Evolutionary conservation across 2,113 vertebrate species (phyloP), one percentile per base, ranked within the genome.

Genomic region (Baryphthengus martii): DNA sequence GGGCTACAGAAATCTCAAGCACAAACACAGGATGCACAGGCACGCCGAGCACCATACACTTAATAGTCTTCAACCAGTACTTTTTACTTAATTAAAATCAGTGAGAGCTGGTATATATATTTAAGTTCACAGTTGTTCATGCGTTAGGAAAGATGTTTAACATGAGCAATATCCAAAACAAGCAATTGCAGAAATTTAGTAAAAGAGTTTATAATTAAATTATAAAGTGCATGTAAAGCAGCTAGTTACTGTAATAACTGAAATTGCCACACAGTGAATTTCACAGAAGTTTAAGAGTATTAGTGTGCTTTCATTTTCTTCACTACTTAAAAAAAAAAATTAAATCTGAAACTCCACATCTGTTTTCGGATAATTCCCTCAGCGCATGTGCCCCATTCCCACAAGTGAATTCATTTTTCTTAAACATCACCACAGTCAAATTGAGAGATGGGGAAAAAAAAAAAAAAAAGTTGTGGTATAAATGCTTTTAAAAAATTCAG

Each of bases 21-120:
- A 40, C 0, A 4, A 87, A 82, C 12, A 14, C 8, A 33, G 23
- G 31, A 63, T 49, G 47, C 0, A 0, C 21, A 33, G 47, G 5
- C 4, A 52, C 33, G 42, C 9, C 44, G 28, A 39, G 49, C 35
- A 4, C 56, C 49, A 19, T 8, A 37, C 23, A 20, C 17, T 14
- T 63, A 55, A 23, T 20, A 53, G 40, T 0, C 47, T 62, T 52
- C 42, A 84, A 61, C 49, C 58, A 17, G 31, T 24, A 39, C 5
- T 76, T 55, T 70, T 45, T 15, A 58, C 18, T 47, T 45, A 45
- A 50, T 13, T 44, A 77, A 44, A 90, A 93, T 56, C 28, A 59
- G 7, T 31, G 23, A 93, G 17, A 56, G 31, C 6, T 68, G 39
- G 42, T 79, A 25, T 3, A 25, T 3, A 3, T 52, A 29, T 45